phyloP scores from a whole-genome alignment of 2,797 vertebrate species.

The Anniella stebbinsi region DNA sequence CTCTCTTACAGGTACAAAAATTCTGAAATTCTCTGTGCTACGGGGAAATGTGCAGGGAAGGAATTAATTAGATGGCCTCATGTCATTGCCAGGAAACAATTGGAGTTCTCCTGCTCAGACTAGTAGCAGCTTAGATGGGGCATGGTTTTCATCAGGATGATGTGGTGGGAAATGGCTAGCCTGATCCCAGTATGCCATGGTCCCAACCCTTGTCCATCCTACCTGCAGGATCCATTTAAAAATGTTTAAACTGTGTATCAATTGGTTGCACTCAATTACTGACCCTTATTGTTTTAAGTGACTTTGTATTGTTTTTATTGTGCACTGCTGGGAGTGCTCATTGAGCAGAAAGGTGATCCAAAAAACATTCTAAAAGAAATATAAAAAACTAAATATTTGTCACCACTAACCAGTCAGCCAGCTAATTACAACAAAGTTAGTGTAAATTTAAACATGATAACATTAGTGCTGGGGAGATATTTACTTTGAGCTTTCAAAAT shows the following conservation, averaged over 20 bases:
- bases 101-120: not conserved
- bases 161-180: not conserved
- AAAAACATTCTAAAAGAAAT: too few species aligned
- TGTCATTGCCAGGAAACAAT: not conserved
- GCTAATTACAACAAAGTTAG: not conserved
- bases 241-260: not conserved
- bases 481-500: not conserved
- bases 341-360: too few species aligned
- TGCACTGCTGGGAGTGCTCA: too few species aligned
- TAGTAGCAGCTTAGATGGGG: not conserved
- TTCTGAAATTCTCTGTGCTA: not conserved
- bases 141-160: not conserved
- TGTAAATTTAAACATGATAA: not conserved
- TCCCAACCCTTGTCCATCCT: not conserved
- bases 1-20: not conserved
- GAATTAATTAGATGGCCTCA: not conserved
- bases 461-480: not conserved
- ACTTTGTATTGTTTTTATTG: too few species aligned
- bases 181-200: not conserved
- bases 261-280: not conserved
- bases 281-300: too few species aligned
- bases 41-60: not conserved
- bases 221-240: not conserved
- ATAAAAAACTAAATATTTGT: not conserved
- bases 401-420: not conserved